Base-by-base conservation (phyloP, 2,888 invertebrate species). In the Zonitis immaculata region DNA sequence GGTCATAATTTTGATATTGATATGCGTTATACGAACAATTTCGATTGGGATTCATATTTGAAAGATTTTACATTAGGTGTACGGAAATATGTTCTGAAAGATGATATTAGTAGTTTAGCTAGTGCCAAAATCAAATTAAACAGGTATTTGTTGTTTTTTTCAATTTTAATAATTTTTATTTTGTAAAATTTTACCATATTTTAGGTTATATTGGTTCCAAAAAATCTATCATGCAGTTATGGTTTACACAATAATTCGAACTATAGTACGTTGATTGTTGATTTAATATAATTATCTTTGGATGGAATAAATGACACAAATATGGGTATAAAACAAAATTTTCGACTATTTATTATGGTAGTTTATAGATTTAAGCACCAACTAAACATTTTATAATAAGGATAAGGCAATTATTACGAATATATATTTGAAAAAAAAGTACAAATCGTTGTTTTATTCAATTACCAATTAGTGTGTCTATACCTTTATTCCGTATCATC, bases 11-110 rank as follows among this genome's bases (percentile, higher is more conserved):
- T 90, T 72, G 82, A 85, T 58, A 80, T 89, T 59, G 84, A 87
- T 66, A 77, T 88, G 43, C 61, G 69, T 9, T 50, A 60, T 18
- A 73, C 75, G 1, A 79, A 79, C 4, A 77, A 79, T 14, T 78
- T 93, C 53, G 78, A 87, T 60, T 95, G 95, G 89, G 85, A 89
- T 44, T 75, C 80, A 0, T 95, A 94, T 66, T 80, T 94, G 14
- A 84, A 87, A 27, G 81, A 84, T 8, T 95, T 93, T 66, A 85
- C 91, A 76, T 77, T 91, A 60, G 95, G 95, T 0, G 90, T 94
- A 42, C 80, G 94, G 52, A 83, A 85, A 59, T 94, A 83, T 64
- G 82, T 92, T n/a, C 73, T 93, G 14, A 91, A 91, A 65, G 93
- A 94, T 63, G 80, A 82, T 14, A 74, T 83, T 0, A 82, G 83